Evolutionary conservation across 2,888 invertebrate genomes (phyloP).

Genomic region (Helobdella robusta): DNA sequence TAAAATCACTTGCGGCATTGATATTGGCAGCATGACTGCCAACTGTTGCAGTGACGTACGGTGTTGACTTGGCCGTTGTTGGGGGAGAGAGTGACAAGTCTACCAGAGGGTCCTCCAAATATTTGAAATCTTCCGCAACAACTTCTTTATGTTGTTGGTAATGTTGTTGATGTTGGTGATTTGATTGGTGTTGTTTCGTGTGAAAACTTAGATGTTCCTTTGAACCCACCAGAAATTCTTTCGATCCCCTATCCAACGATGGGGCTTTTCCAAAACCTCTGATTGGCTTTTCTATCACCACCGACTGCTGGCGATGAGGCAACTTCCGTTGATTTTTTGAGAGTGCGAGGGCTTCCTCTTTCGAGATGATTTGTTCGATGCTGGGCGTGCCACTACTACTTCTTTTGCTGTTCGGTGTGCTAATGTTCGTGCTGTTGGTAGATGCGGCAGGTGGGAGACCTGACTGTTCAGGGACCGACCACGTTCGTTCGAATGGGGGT

Average conservation of each 20-base stretch:
- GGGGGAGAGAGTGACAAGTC: constrained; percentile 15
- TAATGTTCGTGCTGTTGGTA: constrained; percentile 15
- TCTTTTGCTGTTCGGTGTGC: constrained; percentile 24
- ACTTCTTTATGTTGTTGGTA: neutral
- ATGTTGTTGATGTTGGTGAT: neutral
- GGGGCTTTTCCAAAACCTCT: neutral
- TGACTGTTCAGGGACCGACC: constrained; percentile 31
- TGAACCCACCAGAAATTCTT: no score
- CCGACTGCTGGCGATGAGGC: neutral
- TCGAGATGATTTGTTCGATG: constrained; percentile 27
- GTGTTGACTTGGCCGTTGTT: neutral
- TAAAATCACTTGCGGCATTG: no score
- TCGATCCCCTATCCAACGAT: neutral
- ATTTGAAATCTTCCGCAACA: neutral
- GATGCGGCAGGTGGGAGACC: no score
- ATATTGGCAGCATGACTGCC: no score
- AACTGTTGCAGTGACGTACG: no score
- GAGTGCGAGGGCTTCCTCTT: constrained; percentile 18
- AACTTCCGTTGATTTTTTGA: neutral
- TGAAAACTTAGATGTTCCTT: no score
- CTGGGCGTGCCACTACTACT: constrained; percentile 26
- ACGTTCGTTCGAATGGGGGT: constrained; percentile 28
- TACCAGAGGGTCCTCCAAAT: constrained; percentile 18
- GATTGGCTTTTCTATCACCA: constrained; percentile 19
- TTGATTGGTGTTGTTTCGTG: neutral